phyloP scores from a whole-genome alignment of 2,113 vertebrate genomes.

The Nyctibius bracteatus region DNA sequence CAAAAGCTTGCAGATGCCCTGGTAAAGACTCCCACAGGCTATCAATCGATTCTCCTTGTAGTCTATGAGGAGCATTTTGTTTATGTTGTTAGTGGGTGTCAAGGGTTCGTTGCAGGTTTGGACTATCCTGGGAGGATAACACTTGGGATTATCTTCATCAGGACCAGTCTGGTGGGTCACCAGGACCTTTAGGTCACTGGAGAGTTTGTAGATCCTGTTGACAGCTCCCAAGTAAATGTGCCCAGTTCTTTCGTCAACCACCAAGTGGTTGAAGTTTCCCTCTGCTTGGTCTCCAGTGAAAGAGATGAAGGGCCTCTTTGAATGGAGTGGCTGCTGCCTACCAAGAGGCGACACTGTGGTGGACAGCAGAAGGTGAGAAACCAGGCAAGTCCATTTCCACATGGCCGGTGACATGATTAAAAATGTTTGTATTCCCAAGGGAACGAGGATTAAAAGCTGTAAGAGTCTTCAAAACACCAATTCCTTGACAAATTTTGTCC shows the following conservation, averaged over 20 bases:
- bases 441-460: conserved; percentile 50
- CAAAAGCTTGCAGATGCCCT: conserved; percentile 96
- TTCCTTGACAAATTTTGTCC: conserved; percentile 57
- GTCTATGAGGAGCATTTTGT: conserved; percentile 98
- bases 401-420: conserved; percentile 68
- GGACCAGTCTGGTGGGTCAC: conserved; percentile 94
- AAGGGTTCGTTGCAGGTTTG: conserved; percentile 94
- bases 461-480: conserved; percentile 70
- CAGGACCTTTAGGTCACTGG: conserved; percentile 84
- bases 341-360: conserved; percentile 76
- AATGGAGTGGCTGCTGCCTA: conserved; percentile 73
- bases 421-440: conserved; percentile 63
- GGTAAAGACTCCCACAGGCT: conserved; percentile 95
- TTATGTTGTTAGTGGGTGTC: conserved; percentile 91
- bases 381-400: conserved; percentile 84
- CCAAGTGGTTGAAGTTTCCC: conserved; percentile 93
- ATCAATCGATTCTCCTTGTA: conserved; percentile 94
- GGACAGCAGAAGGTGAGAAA: conserved; percentile 83
- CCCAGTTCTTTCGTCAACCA: conserved; percentile 92
- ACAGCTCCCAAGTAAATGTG: conserved; percentile 94
- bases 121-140: conserved; percentile 95
- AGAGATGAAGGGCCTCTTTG: conserved; percentile 81
- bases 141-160: conserved; percentile 97
- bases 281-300: conserved; percentile 84
- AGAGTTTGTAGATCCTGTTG: conserved; percentile 97